Evolutionary conservation across 2,113 vertebrate genomes (phyloP), one percentile per base, ranked within the genome.

Genomic region (human): DNA sequence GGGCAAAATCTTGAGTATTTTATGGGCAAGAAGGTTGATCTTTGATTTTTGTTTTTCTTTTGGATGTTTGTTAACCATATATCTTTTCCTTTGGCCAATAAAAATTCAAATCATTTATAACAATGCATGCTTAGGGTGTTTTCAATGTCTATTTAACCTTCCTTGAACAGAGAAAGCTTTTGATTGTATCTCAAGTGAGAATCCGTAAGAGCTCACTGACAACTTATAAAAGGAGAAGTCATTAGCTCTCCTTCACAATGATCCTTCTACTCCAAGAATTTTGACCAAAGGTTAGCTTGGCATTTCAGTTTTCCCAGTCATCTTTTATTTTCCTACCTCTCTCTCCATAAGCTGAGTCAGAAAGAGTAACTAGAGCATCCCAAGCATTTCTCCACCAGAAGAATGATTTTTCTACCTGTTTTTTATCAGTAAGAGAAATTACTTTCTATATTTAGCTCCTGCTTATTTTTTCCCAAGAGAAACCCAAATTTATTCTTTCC

Each of bases 21-120:
- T 52, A 80, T 12, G 14, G 18, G 11, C 10, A 70, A 11, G 16
- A 76, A 87, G 93, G 14, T 61, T 91, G 18, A 30, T 76, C 40
- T 93, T 90, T 76, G 43, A 45, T 82, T 76, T 94, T 82, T n/a
- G 23, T 75, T 86, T 94, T 52, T 66, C 10, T 89, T 94, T 64
- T 75, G 55, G 5, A 38, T 66, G 6, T 85, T 92, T 92, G 27
- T 27, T 94, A 70, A 61, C 20, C 30, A 61, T 11, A 6, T 3
- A 45, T 30, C 5, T 64, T 86, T 10, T 13, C 30, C 25, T 88
- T 23, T 52, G 66, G 79, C 52, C 43, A 86, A 30, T 32, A 92
- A 73, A 64, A 32, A 94, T 22, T 25, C n/a, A 93, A 78, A 79
- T 88, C 11, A 40, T 59, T 83, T 90, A 59, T 57, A 83, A 27